Conservation (phyloP, 1,140 invertebrate genomes). For the Aphis craccivora region DNA sequence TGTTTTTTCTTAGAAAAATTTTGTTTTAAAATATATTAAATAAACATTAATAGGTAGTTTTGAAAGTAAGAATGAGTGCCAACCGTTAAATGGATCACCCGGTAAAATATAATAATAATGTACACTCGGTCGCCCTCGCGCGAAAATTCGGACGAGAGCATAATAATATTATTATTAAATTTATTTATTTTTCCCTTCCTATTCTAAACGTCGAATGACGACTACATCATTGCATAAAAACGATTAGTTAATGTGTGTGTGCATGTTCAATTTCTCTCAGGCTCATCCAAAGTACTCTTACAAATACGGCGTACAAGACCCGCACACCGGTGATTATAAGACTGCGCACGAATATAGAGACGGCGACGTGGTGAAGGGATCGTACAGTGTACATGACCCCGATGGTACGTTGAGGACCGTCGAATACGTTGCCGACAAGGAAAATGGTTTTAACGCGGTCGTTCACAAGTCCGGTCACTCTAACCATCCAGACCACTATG, state of each 20-base stretch:
- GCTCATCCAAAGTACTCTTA: conserved; percentile 74
- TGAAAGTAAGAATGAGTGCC: too few relatives aligned
- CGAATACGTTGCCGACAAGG: conserved; percentile 75
- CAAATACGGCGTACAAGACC: conserved; percentile 75
- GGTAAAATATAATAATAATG: too few relatives aligned
- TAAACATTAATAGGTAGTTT: too few relatives aligned
- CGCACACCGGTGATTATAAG: conserved; percentile 70
- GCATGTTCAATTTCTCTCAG: conserved; percentile 62
- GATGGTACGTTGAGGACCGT: conserved; percentile 68
- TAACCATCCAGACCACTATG: conserved; percentile 64
- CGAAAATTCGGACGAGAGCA: neutral
- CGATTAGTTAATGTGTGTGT: neutral
- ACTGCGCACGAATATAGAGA: conserved; percentile 59
- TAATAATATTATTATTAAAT: neutral
- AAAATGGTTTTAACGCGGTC: conserved; percentile 69
- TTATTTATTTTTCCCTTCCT: neutral
- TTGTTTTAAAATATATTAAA: too few relatives aligned
- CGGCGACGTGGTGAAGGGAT: conserved; percentile 65
- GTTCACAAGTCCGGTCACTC: conserved; percentile 68
- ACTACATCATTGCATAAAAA: neutral
- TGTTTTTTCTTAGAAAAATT: too few relatives aligned
- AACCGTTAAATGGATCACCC: too few relatives aligned
- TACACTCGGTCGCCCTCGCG: neutral
- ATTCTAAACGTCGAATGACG: neutral
- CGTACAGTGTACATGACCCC: conserved; percentile 66